Evolutionary conservation across 2,797 vertebrate species (phyloP).

Genomic region (Astyanax mexicanus): DNA sequence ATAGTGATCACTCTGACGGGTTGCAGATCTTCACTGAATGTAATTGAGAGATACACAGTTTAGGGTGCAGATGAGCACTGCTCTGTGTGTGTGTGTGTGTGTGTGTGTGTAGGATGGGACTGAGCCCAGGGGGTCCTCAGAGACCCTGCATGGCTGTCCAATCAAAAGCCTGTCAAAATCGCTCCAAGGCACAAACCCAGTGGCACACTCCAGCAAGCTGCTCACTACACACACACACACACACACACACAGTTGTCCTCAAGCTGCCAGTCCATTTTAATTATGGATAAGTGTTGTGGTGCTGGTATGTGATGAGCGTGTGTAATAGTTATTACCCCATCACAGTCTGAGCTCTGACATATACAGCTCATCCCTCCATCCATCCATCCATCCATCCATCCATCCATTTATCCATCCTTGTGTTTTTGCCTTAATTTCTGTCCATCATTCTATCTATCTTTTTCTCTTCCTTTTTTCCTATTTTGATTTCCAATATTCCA

Average conservation of each 20-base stretch:
- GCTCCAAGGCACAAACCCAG: conserved; percentile 44
- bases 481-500: no score
- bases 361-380: neutral
- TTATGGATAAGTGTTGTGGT: conserved; percentile 53
- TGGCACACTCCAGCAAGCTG: conserved; percentile 17
- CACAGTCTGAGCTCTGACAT: conserved; percentile 43
- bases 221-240: conserved; percentile 29
- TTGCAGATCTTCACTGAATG: neutral
- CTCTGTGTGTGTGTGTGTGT: conserved; percentile 17
- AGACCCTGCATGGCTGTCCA: conserved; percentile 44
- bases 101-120: conserved; percentile 17
- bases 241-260: conserved; percentile 25
- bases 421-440: neutral
- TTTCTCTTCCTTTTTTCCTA: neutral
- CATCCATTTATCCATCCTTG: neutral
- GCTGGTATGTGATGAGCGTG: conserved; percentile 41
- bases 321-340: conserved; percentile 37
- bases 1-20: neutral
- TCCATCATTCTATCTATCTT: neutral
- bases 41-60: conserved; percentile 14
- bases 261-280: conserved; percentile 52
- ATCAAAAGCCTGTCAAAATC: conserved; percentile 46
- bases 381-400: neutral
- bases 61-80: conserved; percentile 15
- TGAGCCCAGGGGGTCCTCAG: conserved; percentile 36